Base-by-base conservation (phyloP, 2,113 vertebrate species). In the Amphiprion percula region DNA sequence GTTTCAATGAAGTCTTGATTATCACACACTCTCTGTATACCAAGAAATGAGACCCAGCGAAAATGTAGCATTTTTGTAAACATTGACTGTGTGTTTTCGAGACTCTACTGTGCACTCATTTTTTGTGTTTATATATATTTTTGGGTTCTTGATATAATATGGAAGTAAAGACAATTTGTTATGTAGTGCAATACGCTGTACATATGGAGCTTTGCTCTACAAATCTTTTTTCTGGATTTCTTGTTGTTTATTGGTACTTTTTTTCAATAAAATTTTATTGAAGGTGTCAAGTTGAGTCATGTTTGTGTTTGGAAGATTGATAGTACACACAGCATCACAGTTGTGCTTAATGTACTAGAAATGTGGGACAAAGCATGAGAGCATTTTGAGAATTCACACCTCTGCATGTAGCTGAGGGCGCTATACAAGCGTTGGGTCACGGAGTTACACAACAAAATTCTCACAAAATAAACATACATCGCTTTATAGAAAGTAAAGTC, bases 11-110 rank as follows among this genome's bases (percentile, higher is more conserved):
- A 81, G 93, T 95, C 92, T 94, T 94, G 93, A 95, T 93, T 90
- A 90, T 93, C 93, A 95, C 94, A 95, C 94, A 91, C 85, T 95
- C 93, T 94, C 92, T 95, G 94, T 94, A 92, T 90, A 94, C 90
- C 91, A 92, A 94, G 88, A 94, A 94, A 93, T 90, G 93, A 95
- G 94, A 95, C 95, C 95, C 95, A 95, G 95, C 87, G 88, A 93
- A 94, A 91, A 95, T 95, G 95, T 95, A 95, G 95, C 95, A 95
- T 94, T 95, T 94, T 92, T 95, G 93, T 95, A 94, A 95, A 95
- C 95, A 95, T 95, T 95, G 94, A 94, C 91, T 95, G 94, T 95
- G 94, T 95, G 94, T 95, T 94, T 93, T 94, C 91, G 90, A 95
- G 94, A 95, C 95, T 94, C 91, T 94, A 93, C 92, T 94, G 94